Conservation (phyloP, 2,797 vertebrate genomes). For the Coccyzus lansbergi region DNA sequence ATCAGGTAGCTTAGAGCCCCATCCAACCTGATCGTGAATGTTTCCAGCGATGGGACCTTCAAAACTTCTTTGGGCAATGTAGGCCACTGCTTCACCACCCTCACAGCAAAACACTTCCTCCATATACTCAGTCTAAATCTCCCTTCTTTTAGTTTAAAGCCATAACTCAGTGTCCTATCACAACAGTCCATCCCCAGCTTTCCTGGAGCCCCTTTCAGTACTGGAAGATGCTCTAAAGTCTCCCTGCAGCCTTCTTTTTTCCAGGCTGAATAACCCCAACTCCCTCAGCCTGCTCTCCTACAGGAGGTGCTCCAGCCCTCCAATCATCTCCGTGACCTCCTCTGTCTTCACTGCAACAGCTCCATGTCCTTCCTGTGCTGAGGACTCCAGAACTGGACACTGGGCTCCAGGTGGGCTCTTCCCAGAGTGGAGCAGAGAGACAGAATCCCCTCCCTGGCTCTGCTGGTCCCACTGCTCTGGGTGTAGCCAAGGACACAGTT, state of each 20-base stretch:
- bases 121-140: not conserved
- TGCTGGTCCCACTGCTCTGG: fast-evolving
- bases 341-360: not conserved
- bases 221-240: not conserved
- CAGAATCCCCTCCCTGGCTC: not conserved
- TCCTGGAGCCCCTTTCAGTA: not conserved
- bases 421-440: not conserved
- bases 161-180: not conserved
- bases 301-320: not conserved
- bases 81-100: not conserved
- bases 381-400: not conserved
- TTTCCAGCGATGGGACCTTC: not conserved
- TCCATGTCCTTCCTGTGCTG: fast-evolving
- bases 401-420: not conserved
- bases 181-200: not conserved
- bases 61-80: not conserved
- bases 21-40: not conserved
- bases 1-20: not conserved
- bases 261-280: not conserved
- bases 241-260: not conserved
- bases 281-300: not conserved
- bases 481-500: fast-evolving
- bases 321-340: not conserved
- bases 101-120: not conserved
- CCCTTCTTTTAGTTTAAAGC: not conserved